These are phyloP conservation scores for Ianthella basta DNA, from an alignment of 37 sponge, comb jelly and placozoan genomes.

Conservation along the genomic window DNA sequence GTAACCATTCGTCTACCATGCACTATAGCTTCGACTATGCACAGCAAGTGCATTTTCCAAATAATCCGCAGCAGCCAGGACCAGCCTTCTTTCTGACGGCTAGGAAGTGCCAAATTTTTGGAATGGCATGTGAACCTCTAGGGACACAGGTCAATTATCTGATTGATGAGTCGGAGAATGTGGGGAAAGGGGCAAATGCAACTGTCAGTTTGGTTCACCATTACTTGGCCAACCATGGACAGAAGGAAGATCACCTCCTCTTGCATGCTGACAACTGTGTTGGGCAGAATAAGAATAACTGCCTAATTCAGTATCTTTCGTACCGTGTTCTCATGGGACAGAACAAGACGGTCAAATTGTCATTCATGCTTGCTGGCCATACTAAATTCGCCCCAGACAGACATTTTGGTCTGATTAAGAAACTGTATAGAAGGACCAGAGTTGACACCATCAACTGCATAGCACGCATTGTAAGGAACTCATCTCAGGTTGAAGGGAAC, in stretches of 20 bases:
- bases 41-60: conserved; percentile 55
- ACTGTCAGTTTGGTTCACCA: conserved; percentile 56
- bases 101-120: conserved; percentile 51
- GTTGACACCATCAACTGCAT: conserved; percentile 13
- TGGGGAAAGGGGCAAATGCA: conserved; percentile 56
- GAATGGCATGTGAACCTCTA: conserved; percentile 26
- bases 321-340: conserved; percentile 31
- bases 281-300: conserved; percentile 44
- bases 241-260: conserved; percentile 7
- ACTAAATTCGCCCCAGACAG: conserved; percentile 57
- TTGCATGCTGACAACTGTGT: conserved; percentile 35
- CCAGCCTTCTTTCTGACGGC: conserved; percentile 45
- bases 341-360: background rate
- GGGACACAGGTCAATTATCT: conserved; percentile 37
- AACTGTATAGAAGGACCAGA: conserved; percentile 10
- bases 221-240: conserved; percentile 1
- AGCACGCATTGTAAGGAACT: background rate
- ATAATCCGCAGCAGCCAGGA: conserved; percentile 46
- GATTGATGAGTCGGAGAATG: conserved; percentile 27
- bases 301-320: conserved; percentile 26
- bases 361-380: conserved; percentile 55
- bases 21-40: conserved; percentile 38
- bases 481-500: background rate
- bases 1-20: background rate
- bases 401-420: conserved; percentile 51